A percentile compares a stretch with the other conserved stretches of the same genome.
Evolutionary conservation across 2,888 invertebrate species (phyloP).

Genomic region (Epirrhoe alternata): DNA sequence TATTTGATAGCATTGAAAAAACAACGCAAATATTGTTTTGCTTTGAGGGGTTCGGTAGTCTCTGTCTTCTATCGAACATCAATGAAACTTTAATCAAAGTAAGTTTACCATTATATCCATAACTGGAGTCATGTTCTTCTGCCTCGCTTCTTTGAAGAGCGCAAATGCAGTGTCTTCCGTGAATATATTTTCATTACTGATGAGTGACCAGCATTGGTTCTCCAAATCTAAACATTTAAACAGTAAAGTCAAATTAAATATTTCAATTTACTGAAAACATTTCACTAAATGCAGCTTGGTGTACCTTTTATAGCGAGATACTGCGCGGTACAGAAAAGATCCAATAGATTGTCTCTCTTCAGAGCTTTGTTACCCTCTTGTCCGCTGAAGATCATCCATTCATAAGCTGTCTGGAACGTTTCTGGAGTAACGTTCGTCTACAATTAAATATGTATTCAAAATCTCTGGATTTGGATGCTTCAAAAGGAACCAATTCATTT

Average conservation of each 20-base stretch:
- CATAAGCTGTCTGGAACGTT: constrained; percentile 90
- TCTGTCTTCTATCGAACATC: too few species aligned
- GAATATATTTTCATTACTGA: constrained; percentile 88
- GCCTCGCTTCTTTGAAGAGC: constrained; percentile 86
- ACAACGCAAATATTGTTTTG: too few species aligned
- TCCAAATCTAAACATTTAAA: constrained; percentile 84
- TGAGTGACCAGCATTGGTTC: constrained; percentile 91
- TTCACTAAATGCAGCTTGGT: not conserved
- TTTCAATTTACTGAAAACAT: too few species aligned
- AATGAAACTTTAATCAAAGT: not conserved
- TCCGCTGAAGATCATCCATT: constrained; percentile 91
- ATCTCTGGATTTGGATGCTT: too few species aligned
- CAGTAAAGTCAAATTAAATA: too few species aligned
- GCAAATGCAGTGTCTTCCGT: constrained; percentile 90
- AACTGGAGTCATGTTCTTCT: constrained; percentile 84
- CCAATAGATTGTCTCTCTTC: constrained; percentile 88
- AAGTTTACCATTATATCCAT: constrained; percentile 87
- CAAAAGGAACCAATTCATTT: too few species aligned
- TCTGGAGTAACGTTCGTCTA: constrained; percentile 77
- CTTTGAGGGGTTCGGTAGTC: too few species aligned
- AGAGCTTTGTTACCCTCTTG: constrained; percentile 87
- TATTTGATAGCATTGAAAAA: too few species aligned
- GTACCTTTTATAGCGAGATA: constrained; percentile 88
- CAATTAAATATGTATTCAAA: constrained; percentile 9
- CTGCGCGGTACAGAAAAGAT: constrained; percentile 89